Conservation (phyloP, 1,140 invertebrate species). For the Belonocnema kinseyi region DNA sequence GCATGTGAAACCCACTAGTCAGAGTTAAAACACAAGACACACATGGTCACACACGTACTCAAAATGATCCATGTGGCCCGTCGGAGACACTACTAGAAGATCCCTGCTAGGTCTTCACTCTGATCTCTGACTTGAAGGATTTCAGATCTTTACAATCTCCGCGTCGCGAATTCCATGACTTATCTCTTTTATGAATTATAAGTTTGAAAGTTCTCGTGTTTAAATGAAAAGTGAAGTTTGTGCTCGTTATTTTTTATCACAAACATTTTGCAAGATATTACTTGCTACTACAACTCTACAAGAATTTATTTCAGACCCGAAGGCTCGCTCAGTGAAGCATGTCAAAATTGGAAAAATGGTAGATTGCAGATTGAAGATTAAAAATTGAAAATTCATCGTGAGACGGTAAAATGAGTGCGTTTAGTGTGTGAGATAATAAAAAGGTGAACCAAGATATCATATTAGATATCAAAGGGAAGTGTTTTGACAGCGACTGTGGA, state of each 20-base stretch:
- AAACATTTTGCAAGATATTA: too few relatives aligned
- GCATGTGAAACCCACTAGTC: constrained; percentile 40
- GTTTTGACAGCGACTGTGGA: constrained; percentile 6
- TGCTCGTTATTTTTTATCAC: too few relatives aligned
- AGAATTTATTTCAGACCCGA: too few relatives aligned
- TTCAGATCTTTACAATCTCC: constrained; percentile 55
- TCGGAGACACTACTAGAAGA: constrained; percentile 50
- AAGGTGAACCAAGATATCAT: background rate
- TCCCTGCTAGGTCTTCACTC: constrained; percentile 60
- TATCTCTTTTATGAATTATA: too few relatives aligned
- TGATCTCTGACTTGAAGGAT: constrained; percentile 66
- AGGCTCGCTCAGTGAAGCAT: too few relatives aligned
- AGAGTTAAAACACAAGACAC: constrained; percentile 1
- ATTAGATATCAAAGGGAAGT: background rate
- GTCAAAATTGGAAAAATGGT: too few relatives aligned
- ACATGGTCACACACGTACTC: constrained; percentile 30
- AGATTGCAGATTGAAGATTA: too few relatives aligned
- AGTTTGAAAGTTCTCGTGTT: too few relatives aligned
- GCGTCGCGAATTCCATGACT: background rate
- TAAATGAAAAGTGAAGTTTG: too few relatives aligned
- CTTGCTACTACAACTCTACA: too few relatives aligned
- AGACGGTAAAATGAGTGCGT: background rate
- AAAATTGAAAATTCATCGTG: too few relatives aligned
- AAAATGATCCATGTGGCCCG: constrained; percentile 57
- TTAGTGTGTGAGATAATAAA: background rate